A percentile compares a stretch with the other conserved stretches of the same genome.
phyloP scores from a whole-genome alignment of 2,113 vertebrate genomes.

The Heterotilapia buettikoferi region DNA sequence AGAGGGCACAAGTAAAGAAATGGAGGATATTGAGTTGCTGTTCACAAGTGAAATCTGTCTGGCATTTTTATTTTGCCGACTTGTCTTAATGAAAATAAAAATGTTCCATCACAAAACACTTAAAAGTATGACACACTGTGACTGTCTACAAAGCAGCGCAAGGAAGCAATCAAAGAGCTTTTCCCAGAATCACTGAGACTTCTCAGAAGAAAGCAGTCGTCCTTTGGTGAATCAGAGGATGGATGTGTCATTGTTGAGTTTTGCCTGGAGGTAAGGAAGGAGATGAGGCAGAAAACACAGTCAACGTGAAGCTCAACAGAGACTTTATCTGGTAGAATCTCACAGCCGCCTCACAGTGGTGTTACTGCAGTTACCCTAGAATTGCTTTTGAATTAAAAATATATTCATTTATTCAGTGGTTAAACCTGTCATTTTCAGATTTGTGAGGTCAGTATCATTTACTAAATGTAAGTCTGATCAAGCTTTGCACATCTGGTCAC shows the following conservation, averaged over 20 bases:
- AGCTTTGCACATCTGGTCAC: background rate
- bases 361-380: background rate
- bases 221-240: constrained; percentile 34
- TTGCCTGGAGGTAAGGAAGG: background rate
- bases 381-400: background rate
- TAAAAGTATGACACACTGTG: background rate
- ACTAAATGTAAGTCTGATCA: background rate
- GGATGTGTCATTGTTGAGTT: background rate
- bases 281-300: background rate
- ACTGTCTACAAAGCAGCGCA: background rate
- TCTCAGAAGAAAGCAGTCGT: constrained; percentile 5
- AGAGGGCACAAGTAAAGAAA: background rate
- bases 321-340: background rate
- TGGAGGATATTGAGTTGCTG: background rate
- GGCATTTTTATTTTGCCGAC: background rate
- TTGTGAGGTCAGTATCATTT: background rate
- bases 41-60: background rate
- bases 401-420: background rate
- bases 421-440: background rate
- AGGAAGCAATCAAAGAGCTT: constrained; percentile 27
- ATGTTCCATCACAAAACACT: background rate
- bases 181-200: constrained; percentile 17
- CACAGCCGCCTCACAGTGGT: background rate
- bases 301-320: background rate
- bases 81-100: background rate